phyloP scores from a whole-genome alignment of 2,113 vertebrate genomes.

The Elanoides forficatus region DNA sequence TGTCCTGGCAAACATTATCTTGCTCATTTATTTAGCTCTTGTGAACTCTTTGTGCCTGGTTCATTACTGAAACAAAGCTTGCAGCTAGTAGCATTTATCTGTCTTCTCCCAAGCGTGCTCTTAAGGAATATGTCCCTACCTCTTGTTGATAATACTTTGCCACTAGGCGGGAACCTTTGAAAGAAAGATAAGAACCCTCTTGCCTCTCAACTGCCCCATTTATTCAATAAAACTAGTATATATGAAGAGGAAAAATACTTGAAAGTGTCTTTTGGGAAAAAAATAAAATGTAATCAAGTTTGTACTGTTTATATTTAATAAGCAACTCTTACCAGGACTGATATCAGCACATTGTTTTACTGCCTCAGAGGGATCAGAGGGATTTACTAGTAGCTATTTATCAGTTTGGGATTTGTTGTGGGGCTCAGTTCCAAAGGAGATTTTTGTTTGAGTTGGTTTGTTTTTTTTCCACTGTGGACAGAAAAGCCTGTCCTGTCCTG shows the following conservation, averaged over 20 bases:
- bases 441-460: neutral
- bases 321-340: neutral
- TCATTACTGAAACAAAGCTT: neutral
- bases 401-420: neutral
- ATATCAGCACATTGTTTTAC: neutral
- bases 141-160: slow-evolving; percentile 29
- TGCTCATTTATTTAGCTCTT: neutral
- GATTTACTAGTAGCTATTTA: neutral
- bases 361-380: neutral
- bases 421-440: neutral
- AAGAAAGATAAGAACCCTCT: neutral
- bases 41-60: neutral
- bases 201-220: neutral
- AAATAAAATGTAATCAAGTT: neutral
- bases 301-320: neutral
- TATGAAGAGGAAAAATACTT: neutral
- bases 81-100: neutral
- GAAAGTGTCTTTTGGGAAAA: neutral
- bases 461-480: neutral
- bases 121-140: neutral
- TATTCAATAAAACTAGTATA: neutral
- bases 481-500: neutral
- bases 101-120: neutral
- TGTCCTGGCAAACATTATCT: neutral
- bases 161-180: slow-evolving; percentile 43